Evolutionary conservation across 2,113 vertebrate genomes (phyloP), one percentile per base, ranked within the genome.

Genomic region (Pangasianodon gigas): DNA sequence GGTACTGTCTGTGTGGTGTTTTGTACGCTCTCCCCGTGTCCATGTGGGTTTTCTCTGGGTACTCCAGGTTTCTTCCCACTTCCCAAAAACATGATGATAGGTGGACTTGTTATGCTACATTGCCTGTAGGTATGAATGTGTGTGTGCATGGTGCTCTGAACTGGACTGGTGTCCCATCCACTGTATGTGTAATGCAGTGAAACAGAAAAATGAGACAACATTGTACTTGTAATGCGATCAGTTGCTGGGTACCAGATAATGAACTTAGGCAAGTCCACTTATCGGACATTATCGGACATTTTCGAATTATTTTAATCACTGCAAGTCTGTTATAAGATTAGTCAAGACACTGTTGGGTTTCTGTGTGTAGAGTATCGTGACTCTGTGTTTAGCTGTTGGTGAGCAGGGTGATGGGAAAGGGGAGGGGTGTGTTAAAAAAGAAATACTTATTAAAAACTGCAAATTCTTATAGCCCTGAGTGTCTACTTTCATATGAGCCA

Each of bases 181-280:
- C 13, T 79, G 75, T 13, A 48, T 79, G 41, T 29, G 13, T 37
- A 51, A n/a, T 86, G 84, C 46, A 52, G 24, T n/a, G 26, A 29
- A n/a, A 80, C 41, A 77, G 19, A 54, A 74, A 74, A 74, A 60
- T 21, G 37, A 0, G 3, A 85, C 62, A 86, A 48, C 16, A 37
- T 6, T 86, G 48, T 54, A 51, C 52, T 10, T 32, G 5, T 69
- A 89, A 48, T 86, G 83, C 85, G 75, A 88, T 82, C 74, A 91
- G 89, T 83, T 83, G 87, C 77, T 74, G 26, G 51, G 65, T 87
- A 86, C 88, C 10, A 0, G 83, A 85, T 41, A n/a, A 75, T 89
- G 21, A 79, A 65, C 87, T 85, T 18, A 83, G 21, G 24, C 14
- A 71, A 58, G n/a, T 80, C 37, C 37, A 37, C 37, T 37, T 37